Base-by-base conservation (phyloP, 2,797 vertebrate species). In the Sebastes iracundus region DNA sequence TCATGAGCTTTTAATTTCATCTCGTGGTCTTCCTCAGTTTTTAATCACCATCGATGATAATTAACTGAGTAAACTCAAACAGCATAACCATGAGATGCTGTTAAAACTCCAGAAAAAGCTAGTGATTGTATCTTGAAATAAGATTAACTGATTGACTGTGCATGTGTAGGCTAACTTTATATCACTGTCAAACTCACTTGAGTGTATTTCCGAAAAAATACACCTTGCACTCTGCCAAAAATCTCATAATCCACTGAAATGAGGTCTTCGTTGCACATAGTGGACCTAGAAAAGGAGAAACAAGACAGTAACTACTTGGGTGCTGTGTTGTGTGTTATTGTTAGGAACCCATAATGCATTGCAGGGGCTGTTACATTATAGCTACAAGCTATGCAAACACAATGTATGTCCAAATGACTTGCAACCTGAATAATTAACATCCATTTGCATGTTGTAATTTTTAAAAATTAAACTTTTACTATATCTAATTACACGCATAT, bases 131-230 rank as follows among this genome's bases (percentile, higher is more conserved):
- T 14, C 25, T 58, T 46, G 7, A 66, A 2, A 23, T 22, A 11
- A 22, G 4, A 59, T 14, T 6, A 38, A 38, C 35, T 30, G 16
- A 18, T 18, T 73, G 7, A 20, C 20, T 61, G 5, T 5, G 27
- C 16, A 27, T 13, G 8, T 53, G 27, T 8, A 27, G 9, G 30
- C 6, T 59, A 23, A 59, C 27, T 11, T 10, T 67, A 4, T 35
- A 6, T 65, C 23, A 35, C 56, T 71, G 52, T 55, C 11, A 72
- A 76, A 93, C 92, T 85, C 93, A 98, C 98, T 96, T 99, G 97
- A 0, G 98, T 98, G 92, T 98, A 96, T 93, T 99, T 99, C 79
- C 98, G 96, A 91, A 99, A 99, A 94, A 99, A 99, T 65, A 99
- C 98, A 35, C 97, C 97, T 94, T 99, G 98, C 64, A 99, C 98